These are phyloP conservation scores for Hofmannophila pseudospretella DNA, from an alignment of 2,888 invertebrate species.

Conservation along the genomic window DNA sequence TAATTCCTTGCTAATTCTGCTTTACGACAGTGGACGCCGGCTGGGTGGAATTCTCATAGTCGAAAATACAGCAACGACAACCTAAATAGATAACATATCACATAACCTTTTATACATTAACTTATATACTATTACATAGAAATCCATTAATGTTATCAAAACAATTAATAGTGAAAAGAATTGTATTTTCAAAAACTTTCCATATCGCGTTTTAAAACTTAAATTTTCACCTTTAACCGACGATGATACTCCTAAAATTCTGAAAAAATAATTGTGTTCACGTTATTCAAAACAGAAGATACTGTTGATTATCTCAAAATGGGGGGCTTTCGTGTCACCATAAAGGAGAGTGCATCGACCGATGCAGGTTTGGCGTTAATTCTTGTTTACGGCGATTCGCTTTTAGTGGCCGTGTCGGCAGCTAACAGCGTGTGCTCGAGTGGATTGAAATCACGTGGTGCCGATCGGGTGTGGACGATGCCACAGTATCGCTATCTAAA, in stretches of 20 bases:
- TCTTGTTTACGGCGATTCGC: constrained; percentile 73
- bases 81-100: too few relatives aligned
- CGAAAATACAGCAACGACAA: too few relatives aligned
- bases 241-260: too few relatives aligned
- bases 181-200: too few relatives aligned
- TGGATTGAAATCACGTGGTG: constrained; percentile 39
- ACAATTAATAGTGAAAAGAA: too few relatives aligned
- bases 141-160: too few relatives aligned
- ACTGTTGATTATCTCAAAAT: constrained; percentile 29
- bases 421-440: constrained; percentile 36
- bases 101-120: too few relatives aligned
- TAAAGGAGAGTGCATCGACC: constrained; percentile 70
- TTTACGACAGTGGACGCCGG: constrained; percentile 39
- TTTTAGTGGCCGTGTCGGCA: constrained; percentile 65
- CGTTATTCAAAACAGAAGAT: neutral
- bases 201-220: too few relatives aligned
- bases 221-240: too few relatives aligned
- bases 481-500: constrained; percentile 11
- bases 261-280: too few relatives aligned
- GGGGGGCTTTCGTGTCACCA: constrained; percentile 56
- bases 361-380: constrained; percentile 69
- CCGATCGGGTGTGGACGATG: constrained; percentile 8
- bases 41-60: neutral
- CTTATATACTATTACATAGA: too few relatives aligned
- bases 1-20: constrained; percentile 38